phyloP scores from a whole-genome alignment of 2,797 vertebrate species.

The Muraenolepis orangiensis region DNA sequence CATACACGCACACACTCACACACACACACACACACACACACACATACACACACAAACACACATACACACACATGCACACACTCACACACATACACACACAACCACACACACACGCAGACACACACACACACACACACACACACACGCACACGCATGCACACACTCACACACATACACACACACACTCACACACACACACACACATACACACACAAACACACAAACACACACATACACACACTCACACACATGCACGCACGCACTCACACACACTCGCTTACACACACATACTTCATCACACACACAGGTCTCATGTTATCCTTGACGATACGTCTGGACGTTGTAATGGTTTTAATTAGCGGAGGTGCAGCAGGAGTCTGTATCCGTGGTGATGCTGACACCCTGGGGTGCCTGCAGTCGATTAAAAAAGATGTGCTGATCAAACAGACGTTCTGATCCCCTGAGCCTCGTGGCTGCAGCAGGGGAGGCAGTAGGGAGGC shows the following conservation, averaged over 20 bases:
- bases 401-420: slow-evolving; percentile 72
- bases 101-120: neutral
- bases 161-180: neutral
- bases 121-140: slow-evolving; percentile 30
- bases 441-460: slow-evolving; percentile 67
- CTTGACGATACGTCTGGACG: slow-evolving; percentile 71
- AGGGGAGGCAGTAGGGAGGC: slow-evolving; percentile 56
- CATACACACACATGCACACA: slow-evolving; percentile 11
- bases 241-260: slow-evolving; percentile 20
- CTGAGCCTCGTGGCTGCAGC: slow-evolving; percentile 49
- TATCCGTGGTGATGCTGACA: slow-evolving; percentile 62
- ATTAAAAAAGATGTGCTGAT: slow-evolving; percentile 79
- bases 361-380: slow-evolving; percentile 67
- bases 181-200: slow-evolving; percentile 31
- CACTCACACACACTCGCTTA: slow-evolving; percentile 13
- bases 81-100: slow-evolving; percentile 39
- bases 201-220: slow-evolving; percentile 3
- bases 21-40: slow-evolving; percentile 43
- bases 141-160: slow-evolving; percentile 26
- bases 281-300: slow-evolving; percentile 1
- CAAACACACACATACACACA: slow-evolving; percentile 36
- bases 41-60: neutral
- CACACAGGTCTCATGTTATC: slow-evolving; percentile 60
- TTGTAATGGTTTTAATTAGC: slow-evolving; percentile 77
- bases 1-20: neutral